Evolutionary conservation across 2,888 invertebrate species (phyloP).

Genomic region (Quadriops clusia): DNA sequence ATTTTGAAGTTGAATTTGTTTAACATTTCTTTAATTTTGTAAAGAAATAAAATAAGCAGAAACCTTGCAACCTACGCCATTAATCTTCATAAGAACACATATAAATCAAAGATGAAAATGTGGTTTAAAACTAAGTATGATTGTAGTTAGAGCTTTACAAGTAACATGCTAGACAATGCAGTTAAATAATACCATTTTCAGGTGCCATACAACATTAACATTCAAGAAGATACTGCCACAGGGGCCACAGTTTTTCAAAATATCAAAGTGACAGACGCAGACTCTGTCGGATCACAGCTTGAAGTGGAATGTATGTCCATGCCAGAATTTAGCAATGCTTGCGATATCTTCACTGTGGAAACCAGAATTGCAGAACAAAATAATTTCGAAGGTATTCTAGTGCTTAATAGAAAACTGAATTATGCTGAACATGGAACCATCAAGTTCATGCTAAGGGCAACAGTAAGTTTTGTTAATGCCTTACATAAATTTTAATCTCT

Average conservation of each 20-base stretch:
- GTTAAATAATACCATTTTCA: constrained; percentile 32
- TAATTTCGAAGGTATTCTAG: constrained; percentile 58
- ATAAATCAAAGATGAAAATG: no score
- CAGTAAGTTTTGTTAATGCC: constrained; percentile 45
- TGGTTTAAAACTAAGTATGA: no score
- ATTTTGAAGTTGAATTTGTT: no score
- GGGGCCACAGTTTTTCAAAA: constrained; percentile 61
- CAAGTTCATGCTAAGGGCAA: constrained; percentile 63
- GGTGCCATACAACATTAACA: constrained; percentile 69
- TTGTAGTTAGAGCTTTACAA: no score
- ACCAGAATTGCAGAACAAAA: constrained; percentile 52
- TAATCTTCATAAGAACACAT: no score
- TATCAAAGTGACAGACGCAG: constrained; percentile 66
- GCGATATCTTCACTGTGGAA: constrained; percentile 56
- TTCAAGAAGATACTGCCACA: constrained; percentile 62
- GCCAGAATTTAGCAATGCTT: constrained; percentile 56
- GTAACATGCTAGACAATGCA: no score
- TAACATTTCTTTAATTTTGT: no score
- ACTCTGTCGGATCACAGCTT: constrained; percentile 68
- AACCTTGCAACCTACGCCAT: no score
- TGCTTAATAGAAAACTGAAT: constrained; percentile 57
- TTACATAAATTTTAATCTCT: no score
- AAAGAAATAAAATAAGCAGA: no score
- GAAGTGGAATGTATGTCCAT: constrained; percentile 55
- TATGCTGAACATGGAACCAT: constrained; percentile 69